phyloP scores from a whole-genome alignment of 2,113 vertebrate species.

The Zeus faber region DNA sequence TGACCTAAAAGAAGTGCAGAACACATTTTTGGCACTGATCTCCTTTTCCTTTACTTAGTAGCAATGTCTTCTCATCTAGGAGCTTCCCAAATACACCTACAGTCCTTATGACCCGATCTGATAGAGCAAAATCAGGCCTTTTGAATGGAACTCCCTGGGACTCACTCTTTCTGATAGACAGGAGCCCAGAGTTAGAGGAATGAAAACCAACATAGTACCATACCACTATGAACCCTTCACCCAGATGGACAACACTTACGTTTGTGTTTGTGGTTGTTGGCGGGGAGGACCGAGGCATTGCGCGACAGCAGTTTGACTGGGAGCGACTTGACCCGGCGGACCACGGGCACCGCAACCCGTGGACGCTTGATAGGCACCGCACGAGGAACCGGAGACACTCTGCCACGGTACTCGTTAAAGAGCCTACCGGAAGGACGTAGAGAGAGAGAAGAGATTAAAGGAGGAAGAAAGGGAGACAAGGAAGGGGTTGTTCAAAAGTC shows the following conservation, averaged over 20 bases:
- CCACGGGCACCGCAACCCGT: conserved; percentile 83
- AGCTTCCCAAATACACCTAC: no score
- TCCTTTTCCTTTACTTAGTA: no score
- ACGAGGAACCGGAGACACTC: conserved; percentile 82
- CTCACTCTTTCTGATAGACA: no score
- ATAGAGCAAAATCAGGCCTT: no score
- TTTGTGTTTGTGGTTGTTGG: conserved; percentile 79
- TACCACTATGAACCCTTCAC: neutral
- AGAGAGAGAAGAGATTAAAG: neutral
- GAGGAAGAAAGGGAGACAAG: neutral
- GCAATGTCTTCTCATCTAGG: no score
- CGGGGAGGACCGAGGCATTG: conserved; percentile 71
- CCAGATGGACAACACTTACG: conserved; percentile 63
- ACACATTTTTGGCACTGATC: no score
- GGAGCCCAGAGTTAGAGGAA: no score
- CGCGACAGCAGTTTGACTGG: conserved; percentile 85
- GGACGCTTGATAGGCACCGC: conserved; percentile 86
- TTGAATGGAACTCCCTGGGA: no score
- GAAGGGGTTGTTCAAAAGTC: no score
- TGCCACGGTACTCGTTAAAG: conserved; percentile 85
- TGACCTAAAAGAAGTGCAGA: no score
- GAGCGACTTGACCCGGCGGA: conserved; percentile 85
- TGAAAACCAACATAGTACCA: no score
- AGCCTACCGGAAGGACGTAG: conserved; percentile 68
- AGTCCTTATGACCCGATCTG: no score